Base-by-base conservation (phyloP, 2,888 invertebrate species). In the Drosophila mettleri region DNA sequence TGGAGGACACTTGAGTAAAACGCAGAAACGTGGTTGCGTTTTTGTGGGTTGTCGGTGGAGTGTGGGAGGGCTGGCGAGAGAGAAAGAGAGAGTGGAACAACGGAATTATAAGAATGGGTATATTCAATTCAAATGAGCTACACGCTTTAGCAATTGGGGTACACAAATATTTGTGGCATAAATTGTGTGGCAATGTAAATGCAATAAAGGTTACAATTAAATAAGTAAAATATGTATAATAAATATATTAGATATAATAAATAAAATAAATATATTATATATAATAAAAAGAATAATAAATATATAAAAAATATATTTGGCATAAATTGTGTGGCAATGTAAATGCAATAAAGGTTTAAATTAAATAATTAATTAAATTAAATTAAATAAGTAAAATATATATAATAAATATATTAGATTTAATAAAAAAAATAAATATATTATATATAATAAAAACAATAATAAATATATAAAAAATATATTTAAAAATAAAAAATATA, bases 21-120 rank as follows among this genome's bases (percentile, higher is more conserved):
- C 83, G 76, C 76, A 82, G 68, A 86, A 82, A 58, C 68, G 88
- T 79, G 86, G 83, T 76, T 85, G 88, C 76, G 79, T 88, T 85
- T 87, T 78, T 78, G 68, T 71, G 63, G 70, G 51, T 61, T 59
- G 22, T 39, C 20, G 6, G 6, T 36, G 41, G 29, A 24, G 24
- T 4, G 24, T 24, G 24, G 24, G 24, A 24, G 24, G 24, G n/a
- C n/a, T 5, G 24, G 43, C 1, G 43, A 43, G n/a, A 9, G 24
- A 4, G 8, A n/a, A 38, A 58, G 46, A 31, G 20, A 27, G 60
- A 43, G 29, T 27, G 43, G 39, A 6, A 52, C 12, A n/a, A 12
- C 0, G 5, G n/a, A 2, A 18, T 22, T 4, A 1, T n/a, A 9
- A 38, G 24, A 48, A 16, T 5, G 49, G 8, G 41, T 24, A 39